Evolutionary conservation across 2,888 invertebrate genomes (phyloP).

Genomic region (Drosophila gaucha): DNA sequence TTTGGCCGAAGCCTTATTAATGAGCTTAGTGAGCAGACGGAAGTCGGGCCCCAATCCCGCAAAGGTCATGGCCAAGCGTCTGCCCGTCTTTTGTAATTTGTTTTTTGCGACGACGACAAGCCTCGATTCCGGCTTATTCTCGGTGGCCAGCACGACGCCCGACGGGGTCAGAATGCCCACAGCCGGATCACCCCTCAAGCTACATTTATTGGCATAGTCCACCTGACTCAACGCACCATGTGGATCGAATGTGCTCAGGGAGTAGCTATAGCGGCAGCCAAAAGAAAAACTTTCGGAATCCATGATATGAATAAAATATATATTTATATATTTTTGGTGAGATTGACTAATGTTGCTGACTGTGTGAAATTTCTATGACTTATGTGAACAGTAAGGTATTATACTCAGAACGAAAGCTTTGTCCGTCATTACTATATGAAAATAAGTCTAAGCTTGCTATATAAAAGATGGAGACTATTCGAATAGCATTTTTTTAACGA

Average conservation of each 20-base stretch:
- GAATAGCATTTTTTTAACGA: too few relatives aligned
- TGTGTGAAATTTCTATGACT: too few relatives aligned
- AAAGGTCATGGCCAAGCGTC: neutral
- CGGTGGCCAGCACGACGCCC: neutral
- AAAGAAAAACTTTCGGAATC: too few relatives aligned
- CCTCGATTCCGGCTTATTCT: neutral
- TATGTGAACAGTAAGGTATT: too few relatives aligned
- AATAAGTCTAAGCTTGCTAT: too few relatives aligned
- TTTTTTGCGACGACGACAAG: neutral
- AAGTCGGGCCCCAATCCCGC: conserved; percentile 4
- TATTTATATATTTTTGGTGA: too few relatives aligned
- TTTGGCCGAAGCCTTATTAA: rapidly evolving
- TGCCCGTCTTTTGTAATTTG: neutral
- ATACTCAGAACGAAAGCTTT: too few relatives aligned
- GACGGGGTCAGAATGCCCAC: neutral
- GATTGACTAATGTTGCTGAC: too few relatives aligned
- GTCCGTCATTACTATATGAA: too few relatives aligned
- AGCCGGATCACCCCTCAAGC: neutral
- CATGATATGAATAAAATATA: too few relatives aligned
- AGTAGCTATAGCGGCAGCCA: too few relatives aligned
- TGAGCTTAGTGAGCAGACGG: neutral
- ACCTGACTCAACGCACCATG: neutral
- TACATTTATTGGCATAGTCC: conserved; percentile 1
- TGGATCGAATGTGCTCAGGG: neutral
- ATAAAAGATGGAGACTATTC: too few relatives aligned